A percentile compares a stretch with the other conserved stretches of the same genome.
These are phyloP conservation scores for Aelia acuminata DNA, from an alignment of 2,888 invertebrate genomes.

Conservation along the genomic window DNA sequence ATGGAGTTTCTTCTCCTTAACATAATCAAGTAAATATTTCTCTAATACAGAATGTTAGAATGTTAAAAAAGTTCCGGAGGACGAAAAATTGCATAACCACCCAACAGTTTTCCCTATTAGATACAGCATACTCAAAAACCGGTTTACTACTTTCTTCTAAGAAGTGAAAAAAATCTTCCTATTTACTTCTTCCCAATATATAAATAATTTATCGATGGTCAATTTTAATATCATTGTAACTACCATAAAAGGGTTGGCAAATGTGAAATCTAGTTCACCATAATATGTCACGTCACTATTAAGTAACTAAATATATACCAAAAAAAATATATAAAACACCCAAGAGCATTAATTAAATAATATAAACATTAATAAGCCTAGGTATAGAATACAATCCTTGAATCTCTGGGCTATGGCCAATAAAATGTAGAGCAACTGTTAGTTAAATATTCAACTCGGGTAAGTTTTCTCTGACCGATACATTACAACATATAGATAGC, in stretches of 20 bases:
- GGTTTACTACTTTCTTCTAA: neutral
- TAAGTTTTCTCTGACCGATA: neutral
- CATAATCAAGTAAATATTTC: no score
- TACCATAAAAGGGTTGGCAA: no score
- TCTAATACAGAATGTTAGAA: neutral
- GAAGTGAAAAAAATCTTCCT: neutral
- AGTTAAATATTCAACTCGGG: neutral
- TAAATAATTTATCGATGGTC: neutral
- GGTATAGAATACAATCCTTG: neutral
- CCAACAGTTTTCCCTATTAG: neutral
- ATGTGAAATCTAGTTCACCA: no score
- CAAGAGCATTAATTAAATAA: no score
- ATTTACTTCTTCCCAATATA: neutral
- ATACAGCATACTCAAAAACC: neutral
- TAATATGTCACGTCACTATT: no score
- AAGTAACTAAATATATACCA: no score
- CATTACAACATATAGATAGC: neutral
- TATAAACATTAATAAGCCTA: no score
- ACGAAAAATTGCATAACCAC: neutral
- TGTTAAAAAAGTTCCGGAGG: neutral
- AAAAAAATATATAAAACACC: no score
- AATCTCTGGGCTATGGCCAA: neutral
- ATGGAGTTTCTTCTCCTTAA: no score
- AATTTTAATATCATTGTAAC: no score
- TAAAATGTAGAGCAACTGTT: neutral